Evolutionary conservation across 2,888 invertebrate species (phyloP), one percentile per base, ranked within the genome.

Genomic region (Melinopterus prodromus): DNA sequence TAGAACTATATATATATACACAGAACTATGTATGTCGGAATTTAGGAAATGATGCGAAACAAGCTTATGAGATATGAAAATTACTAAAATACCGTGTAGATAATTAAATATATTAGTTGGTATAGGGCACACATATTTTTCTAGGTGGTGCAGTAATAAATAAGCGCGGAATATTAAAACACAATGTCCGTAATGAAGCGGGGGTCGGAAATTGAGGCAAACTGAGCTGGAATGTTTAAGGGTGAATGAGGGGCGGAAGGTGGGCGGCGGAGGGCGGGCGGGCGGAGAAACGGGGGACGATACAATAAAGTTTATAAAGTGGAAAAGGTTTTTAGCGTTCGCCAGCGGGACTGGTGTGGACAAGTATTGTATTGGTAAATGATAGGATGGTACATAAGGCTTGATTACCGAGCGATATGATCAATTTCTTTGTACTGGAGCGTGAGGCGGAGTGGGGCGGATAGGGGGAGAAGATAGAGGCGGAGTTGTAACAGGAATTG

Each of bases 271-370:
- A 26, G 26, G 26, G 26, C 26, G 26, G 26, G 26, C 26, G 26
- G 26, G 26, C 26, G 26, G 26, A 26, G 53, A 53, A 9, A 0
- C 0, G 12, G 74, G 37, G 37, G 36, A 15, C 36, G 74, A 35
- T 74, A 74, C 74, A 74, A 74, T 74, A 74, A 74, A 74, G 74
- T 74, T 74, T 74, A 53, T 53, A 53, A 53, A 53, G 53, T 53
- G 53, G 53, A 53, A 53, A 53, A 53, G 53, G 53, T 53, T 53
- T 53, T 53, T 53, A 53, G 53, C 53, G 53, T 53, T 53, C 53
- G 53, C 9, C 53, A 53, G 53, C 53, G 12, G 53, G 53, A 53
- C 53, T 53, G 53, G 53, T 53, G 53, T 53, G 53, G 53, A 53
- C 53, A 53, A 53, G 53, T 53, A 53, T 53, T 53, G 53, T 53